Base-by-base conservation (phyloP, 2,888 invertebrate species). In the Clunio marinus region DNA sequence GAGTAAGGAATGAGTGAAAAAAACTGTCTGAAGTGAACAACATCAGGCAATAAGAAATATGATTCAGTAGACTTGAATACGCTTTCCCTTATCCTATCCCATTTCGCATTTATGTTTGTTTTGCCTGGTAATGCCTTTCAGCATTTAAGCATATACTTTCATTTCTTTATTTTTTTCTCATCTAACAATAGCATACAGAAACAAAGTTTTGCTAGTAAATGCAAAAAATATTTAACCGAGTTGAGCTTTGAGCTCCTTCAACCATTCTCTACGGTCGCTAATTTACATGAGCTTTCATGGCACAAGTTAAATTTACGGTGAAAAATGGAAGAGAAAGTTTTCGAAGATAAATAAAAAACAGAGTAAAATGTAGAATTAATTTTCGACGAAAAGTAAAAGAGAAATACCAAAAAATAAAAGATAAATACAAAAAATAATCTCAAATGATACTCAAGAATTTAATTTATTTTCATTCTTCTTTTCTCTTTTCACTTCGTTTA, bases 91-190 rank as follows among this genome's bases (percentile, higher is more conserved):
- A n/a, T n/a, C n/a, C n/a, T n/a, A n/a, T n/a, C n/a, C n/a, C n/a
- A n/a, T n/a, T n/a, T n/a, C n/a, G n/a, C 41, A 41, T 41, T 41
- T 41, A 15, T 41, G 41, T 41, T 41, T 41, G 41, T 41, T 41
- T n/a, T 41, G 41, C 10, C 15, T 41, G 41, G 15, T 41, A 41
- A 41, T 41, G 41, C 41, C 41, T 41, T 10, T 41, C 41, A 15
- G 41, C 41, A 15, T n/a, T n/a, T n/a, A n/a, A n/a, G n/a, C n/a
- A n/a, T n/a, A n/a, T n/a, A n/a, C 41, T 41, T 41, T 41, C 41
- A n/a, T n/a, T n/a, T n/a, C n/a, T n/a, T n/a, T n/a, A n/a, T n/a
- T n/a, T n/a, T n/a, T n/a, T n/a, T n/a, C n/a, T n/a, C n/a, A n/a
- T n/a, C n/a, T n/a, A n/a, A n/a, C n/a, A n/a, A n/a, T n/a, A n/a